Evolutionary conservation across 2,797 vertebrate genomes (phyloP), one percentile per base, ranked within the genome.

Genomic region (Remorina albescens): DNA sequence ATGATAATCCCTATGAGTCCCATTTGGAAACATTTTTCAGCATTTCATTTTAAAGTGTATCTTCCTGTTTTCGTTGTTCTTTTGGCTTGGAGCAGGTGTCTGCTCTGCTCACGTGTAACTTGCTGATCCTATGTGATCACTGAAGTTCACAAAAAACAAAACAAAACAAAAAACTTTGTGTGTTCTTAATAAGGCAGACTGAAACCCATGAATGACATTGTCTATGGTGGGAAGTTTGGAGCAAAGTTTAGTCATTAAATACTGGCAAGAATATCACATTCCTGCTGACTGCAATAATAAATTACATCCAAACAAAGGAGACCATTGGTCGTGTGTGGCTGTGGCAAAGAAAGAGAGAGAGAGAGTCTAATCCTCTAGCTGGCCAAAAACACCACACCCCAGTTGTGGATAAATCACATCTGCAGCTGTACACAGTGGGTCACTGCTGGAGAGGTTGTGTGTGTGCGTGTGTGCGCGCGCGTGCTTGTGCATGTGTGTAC

Each of bases 301-400:
- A 93, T 92, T 91, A 92, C 90, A 86, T 89, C 88, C 87, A 93
- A 93, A 94, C 93, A 94, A 94, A 93, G 91, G 88, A 91, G 92
- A 84, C 90, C 87, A 92, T 94, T 94, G 91, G 92, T 90, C 85
- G 79, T 92, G 88, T 91, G 90, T 89, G 85, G 87, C 87, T 91
- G 89, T 88, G 83, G 87, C 85, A 89, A 89, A 84, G 64, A 73
- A 59, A 82, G 74, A 68, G 86, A 74, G 68, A 74, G 68, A 71
- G 30, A 72, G 77, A 68, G 67, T 77, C 72, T 91, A 89, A 91
- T 90, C 80, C 87, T 80, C 80, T 76, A 77, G 87, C 83, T 88
- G 82, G 88, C 89, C 88, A 88, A 90, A 91, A 91, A 90, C 90
- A 92, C 92, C 91, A 92, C 91, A 92, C 92, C 93, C 91, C 90